These are phyloP conservation scores for Cosmia pyralina DNA, from an alignment of 2,888 invertebrate genomes.

Conservation along the genomic window DNA sequence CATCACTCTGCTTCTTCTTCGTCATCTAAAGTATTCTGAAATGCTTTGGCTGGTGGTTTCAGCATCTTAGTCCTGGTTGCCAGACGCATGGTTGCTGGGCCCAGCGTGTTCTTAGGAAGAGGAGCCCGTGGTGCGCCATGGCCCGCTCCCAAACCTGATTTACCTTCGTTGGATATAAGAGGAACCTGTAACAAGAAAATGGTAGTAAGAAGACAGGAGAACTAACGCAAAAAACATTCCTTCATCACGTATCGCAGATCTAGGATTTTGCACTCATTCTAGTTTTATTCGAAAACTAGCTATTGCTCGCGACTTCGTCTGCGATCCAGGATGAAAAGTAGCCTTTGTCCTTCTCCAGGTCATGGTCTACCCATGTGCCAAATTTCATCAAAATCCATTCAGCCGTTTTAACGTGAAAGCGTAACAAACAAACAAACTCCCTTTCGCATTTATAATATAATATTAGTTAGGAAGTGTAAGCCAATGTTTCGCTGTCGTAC, in stretches of 20 bases:
- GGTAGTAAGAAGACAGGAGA: not conserved
- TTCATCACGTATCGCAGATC: not conserved
- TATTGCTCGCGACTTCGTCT: no score
- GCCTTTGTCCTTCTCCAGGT: no score
- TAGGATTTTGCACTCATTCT: not conserved
- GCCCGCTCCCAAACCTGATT: constrained; percentile 91
- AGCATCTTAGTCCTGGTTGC: constrained; percentile 83
- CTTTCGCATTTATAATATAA: no score
- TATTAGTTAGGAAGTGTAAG: not conserved
- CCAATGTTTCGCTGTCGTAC: not conserved
- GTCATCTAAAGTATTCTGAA: constrained; percentile 70
- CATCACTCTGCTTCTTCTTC: constrained; percentile 78
- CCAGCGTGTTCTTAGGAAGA: constrained; percentile 72
- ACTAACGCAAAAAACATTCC: not conserved
- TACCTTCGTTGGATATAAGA: constrained; percentile 90
- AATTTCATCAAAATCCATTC: no score
- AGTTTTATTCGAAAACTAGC: not conserved
- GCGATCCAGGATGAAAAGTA: no score
- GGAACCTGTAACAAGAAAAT: constrained; percentile 88
- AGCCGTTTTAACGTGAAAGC: no score
- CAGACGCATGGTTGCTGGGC: constrained; percentile 80
- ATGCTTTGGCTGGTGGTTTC: constrained; percentile 84
- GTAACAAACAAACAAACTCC: no score
- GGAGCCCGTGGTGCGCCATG: constrained; percentile 71
- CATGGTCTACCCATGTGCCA: no score